Evolutionary conservation across 1,140 invertebrate species (phyloP), one percentile per base, ranked within the genome.

Genomic region (Heliothis virescens): DNA sequence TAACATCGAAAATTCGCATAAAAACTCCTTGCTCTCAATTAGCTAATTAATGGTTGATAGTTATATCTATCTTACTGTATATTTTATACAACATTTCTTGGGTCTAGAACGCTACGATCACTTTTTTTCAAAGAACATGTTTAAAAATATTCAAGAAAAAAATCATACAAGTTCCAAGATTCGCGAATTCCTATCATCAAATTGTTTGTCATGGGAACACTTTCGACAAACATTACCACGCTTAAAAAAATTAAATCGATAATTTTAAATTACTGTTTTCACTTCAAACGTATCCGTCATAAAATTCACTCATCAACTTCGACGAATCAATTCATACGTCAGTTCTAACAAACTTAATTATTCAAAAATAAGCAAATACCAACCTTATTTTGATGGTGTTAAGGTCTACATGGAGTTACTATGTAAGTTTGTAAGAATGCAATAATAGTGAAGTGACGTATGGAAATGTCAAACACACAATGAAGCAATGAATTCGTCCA

Each of bases 391-490:
- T 2, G 10, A 57, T 2, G n/a, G 5, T 2, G 0, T 16, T 77
- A 77, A 53, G 74, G 67, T 50, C 26, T 41, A 48, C 12, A 29
- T 10, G 12, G 65, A 76, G 21, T 76, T 21, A 53, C 48, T 63
- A 53, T 26, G 21, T 55, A 76, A 65, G 21, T 53, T 76, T 76
- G 74, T 63, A 59, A 76, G 47, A 52, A 72, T 60, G 50, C 50
- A n/a, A 63, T 48, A 62, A 63, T 76, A 76, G 73, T 63, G 18
- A 63, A 16, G 74, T 82, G 80, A 82, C 75, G 81, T 79, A 73
- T 82, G 55, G 26, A 82, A 75, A 79, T 82, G 81, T 79, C 81
- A 82, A 82, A 82, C 52, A 52, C 73, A 75, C 73, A 76, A 76
- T 76, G 53, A 62, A 60, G 71, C 48, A 75, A 79, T 62, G 81